Conservation (phyloP, 2,113 vertebrate genomes). For the Boulengerochromis microlepis region DNA sequence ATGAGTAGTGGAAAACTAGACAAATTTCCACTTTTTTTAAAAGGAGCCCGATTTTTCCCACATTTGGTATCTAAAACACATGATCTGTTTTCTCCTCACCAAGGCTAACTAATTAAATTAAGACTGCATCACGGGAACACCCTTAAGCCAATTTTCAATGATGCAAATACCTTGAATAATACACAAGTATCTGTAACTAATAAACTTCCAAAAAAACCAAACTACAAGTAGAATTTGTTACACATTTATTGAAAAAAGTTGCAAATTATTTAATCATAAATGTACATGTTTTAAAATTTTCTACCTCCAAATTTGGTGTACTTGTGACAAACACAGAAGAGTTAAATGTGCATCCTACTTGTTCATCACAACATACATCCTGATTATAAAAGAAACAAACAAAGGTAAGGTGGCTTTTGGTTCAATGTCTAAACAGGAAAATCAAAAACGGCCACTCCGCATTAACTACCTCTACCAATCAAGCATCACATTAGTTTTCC, state of each 20-base stretch:
- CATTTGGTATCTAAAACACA: not conserved
- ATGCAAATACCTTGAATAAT: not conserved
- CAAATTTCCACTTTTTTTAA: not conserved
- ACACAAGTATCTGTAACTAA: not conserved
- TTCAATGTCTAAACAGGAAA: not conserved
- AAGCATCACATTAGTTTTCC: not conserved
- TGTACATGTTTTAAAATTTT: not conserved
- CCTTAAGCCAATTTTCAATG: not conserved
- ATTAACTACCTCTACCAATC: not conserved
- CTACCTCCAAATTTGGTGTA: not conserved
- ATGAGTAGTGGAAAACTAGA: not conserved
- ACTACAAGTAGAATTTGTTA: not conserved
- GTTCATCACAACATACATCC: not conserved
- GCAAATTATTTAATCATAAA: not conserved
- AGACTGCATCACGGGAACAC: slow-evolving; percentile 1
- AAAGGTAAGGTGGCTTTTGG: not conserved
- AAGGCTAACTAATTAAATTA: slow-evolving; percentile 5
- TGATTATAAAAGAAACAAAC: not conserved
- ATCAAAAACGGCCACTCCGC: not conserved
- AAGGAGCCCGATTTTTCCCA: not conserved
- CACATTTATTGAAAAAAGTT: not conserved
- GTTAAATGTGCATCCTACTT: not conserved
- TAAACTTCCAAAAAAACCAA: not conserved
- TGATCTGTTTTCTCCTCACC: not conserved
- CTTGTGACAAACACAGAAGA: not conserved